A percentile compares a stretch with the other conserved stretches of the same genome.
Evolutionary conservation across 2,113 vertebrate species (phyloP).

Genomic region (Oncorhynchus nerka): DNA sequence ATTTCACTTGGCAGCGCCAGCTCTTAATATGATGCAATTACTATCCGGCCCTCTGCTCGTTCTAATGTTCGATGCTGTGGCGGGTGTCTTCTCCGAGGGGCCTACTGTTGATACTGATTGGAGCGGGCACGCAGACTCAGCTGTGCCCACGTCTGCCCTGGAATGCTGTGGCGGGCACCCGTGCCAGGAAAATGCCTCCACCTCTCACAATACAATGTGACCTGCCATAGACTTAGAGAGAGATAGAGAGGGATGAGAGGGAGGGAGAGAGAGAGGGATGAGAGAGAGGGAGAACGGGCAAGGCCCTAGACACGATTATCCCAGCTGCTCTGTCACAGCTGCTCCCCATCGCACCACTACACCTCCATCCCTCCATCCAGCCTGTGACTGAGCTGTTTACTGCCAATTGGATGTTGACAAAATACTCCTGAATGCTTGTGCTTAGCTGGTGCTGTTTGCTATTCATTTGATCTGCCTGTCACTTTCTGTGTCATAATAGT

Average conservation of each 20-base stretch:
- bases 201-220: background rate
- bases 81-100: conserved; percentile 2
- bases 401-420: conserved; percentile 43
- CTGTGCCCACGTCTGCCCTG: conserved; percentile 7
- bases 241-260: background rate
- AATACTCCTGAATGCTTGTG: conserved; percentile 33
- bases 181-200: no score
- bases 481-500: background rate
- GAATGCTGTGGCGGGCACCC: no score
- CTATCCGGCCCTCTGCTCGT: background rate
- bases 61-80: background rate
- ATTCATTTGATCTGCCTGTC: background rate
- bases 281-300: background rate
- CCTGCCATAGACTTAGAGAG: conserved; percentile 3
- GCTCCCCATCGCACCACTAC: conserved; percentile 52
- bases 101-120: conserved; percentile 24
- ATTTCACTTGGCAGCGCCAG: conserved; percentile 8
- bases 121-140: conserved; percentile 12
- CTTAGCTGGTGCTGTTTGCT: conserved; percentile 17
- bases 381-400: conserved; percentile 40
- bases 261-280: background rate
- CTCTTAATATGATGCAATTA: conserved; percentile 10
- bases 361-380: conserved; percentile 42
- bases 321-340: conserved; percentile 11
- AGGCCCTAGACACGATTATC: background rate